Evolutionary conservation across 2,797 vertebrate species (phyloP).

Genomic region (Scyliorhinus canicula): DNA sequence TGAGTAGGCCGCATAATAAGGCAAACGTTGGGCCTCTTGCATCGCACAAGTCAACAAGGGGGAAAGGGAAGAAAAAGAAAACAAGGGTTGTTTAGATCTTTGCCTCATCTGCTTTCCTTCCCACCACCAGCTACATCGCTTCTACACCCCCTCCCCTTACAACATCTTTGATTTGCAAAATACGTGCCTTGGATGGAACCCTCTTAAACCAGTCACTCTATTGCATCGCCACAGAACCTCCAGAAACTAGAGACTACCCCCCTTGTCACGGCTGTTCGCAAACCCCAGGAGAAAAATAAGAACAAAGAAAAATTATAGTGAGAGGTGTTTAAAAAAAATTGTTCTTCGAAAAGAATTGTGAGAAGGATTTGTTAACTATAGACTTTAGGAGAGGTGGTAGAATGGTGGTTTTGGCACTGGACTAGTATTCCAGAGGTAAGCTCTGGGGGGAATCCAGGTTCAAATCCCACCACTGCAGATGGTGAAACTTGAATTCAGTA

Average conservation of each 20-base stretch:
- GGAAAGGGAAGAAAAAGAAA: slow-evolving; percentile 42
- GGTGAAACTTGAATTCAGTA: too few relatives aligned
- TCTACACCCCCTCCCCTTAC: background rate
- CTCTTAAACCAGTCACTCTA: background rate
- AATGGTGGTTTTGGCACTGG: too few relatives aligned
- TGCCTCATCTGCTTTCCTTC: too few relatives aligned
- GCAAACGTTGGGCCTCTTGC: slow-evolving; percentile 80
- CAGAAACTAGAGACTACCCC: background rate
- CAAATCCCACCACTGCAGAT: too few relatives aligned
- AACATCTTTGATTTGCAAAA: background rate
- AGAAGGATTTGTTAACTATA: background rate
- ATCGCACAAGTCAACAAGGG: slow-evolving; percentile 45
- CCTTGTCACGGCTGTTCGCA: too few relatives aligned
- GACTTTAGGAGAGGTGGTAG: too few relatives aligned
- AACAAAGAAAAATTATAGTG: background rate
- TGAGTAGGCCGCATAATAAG: slow-evolving; percentile 86
- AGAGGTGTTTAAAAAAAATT: background rate
- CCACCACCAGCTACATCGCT: too few relatives aligned
- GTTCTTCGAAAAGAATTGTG: background rate
- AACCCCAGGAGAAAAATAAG: background rate
- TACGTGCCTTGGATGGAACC: too few relatives aligned
- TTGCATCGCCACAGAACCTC: too few relatives aligned
- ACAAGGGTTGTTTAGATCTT: slow-evolving; percentile 33
- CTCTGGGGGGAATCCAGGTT: too few relatives aligned
- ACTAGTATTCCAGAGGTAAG: too few relatives aligned